Evolutionary conservation across 2,797 vertebrate genomes (phyloP).

Genomic region (Spinibarbus caldwelli): DNA sequence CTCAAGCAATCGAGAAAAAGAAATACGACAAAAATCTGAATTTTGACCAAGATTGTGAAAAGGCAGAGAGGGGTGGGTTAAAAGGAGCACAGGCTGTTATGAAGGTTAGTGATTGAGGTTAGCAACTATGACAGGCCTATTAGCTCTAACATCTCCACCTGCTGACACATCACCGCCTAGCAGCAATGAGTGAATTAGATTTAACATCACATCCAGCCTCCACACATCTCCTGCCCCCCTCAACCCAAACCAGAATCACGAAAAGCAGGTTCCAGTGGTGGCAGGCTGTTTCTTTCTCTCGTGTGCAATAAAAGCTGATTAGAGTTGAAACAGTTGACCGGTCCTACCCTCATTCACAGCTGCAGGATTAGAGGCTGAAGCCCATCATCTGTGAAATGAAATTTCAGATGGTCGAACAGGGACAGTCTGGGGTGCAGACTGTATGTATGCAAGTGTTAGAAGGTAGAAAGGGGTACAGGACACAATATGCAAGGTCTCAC

Average conservation of each 20-base stretch:
- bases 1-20: neutral
- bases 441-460: conserved; percentile 8
- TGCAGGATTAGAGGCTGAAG: conserved; percentile 64
- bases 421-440: conserved; percentile 34
- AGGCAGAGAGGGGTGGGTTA: conserved; percentile 9
- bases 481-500: conserved; percentile 38
- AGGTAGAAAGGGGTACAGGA: conserved; percentile 20
- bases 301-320: conserved; percentile 66
- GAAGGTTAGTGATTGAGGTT: conserved; percentile 53
- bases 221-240: conserved; percentile 38
- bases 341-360: conserved; percentile 61
- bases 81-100: conserved; percentile 13
- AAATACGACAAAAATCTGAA: neutral
- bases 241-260: conserved; percentile 12
- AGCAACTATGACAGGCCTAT: conserved; percentile 51
- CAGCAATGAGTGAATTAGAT: conserved; percentile 52
- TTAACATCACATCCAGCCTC: conserved; percentile 47
- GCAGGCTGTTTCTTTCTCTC: conserved; percentile 57
- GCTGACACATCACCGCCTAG: conserved; percentile 55
- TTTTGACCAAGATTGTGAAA: neutral
- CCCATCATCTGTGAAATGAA: conserved; percentile 70
- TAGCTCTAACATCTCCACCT: conserved; percentile 51
- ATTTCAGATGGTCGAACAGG: conserved; percentile 59
- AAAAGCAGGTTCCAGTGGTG: conserved; percentile 44
- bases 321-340: conserved; percentile 67